Base-by-base conservation (phyloP, 2,888 invertebrate genomes). In the Atrina japonica region DNA sequence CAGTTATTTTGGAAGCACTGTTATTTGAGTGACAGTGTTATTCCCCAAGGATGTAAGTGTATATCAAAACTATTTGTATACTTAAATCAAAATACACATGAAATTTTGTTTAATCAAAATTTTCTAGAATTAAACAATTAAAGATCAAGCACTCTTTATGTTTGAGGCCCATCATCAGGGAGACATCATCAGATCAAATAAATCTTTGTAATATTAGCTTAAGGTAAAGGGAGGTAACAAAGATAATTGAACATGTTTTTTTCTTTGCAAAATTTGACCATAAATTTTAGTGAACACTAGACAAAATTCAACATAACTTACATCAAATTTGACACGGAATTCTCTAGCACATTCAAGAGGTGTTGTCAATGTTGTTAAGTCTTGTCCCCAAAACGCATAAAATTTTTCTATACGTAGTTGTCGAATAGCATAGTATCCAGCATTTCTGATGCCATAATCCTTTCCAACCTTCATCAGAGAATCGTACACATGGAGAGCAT, bases 311-410 rank as follows among this genome's bases (percentile, higher is more conserved):
- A 53, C 14, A 29, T n/a, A 53, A 68, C 94, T 93, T 88, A 97
- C 97, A 91, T 97, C 94, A 86, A 98, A 96, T 91, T 98, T 98
- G 9, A 99, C 99, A 63, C 99, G 93, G 95, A 98, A 99, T 11
- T 96, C 94, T 75, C 99, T 93, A 0, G 99, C 99, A 89, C 98
- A 98, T 91, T 99, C 98, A 3, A 98, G 92, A 0, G 99, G 99
- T 6, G 98, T 98, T 0, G 97, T 98, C 78, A 95, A 94, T 0
- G 97, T 96, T 89, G 97, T 97, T 78, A 99, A 93, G 91, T 99
- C 99, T 88, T 97, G 97, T 0, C 98, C 98, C 98, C 98, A 99
- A 90, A 97, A 98, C 0, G 98, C 98, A 92, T 96, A 98, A 91
- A 99, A 98, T 90, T 98, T 98, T 91, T 99, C 99, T 5, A 98